Percentiles rank a stretch among this genome's conserved stretches.
Evolutionary conservation across 2,797 vertebrate genomes (phyloP).

Genomic region (Limosa lapponica): DNA sequence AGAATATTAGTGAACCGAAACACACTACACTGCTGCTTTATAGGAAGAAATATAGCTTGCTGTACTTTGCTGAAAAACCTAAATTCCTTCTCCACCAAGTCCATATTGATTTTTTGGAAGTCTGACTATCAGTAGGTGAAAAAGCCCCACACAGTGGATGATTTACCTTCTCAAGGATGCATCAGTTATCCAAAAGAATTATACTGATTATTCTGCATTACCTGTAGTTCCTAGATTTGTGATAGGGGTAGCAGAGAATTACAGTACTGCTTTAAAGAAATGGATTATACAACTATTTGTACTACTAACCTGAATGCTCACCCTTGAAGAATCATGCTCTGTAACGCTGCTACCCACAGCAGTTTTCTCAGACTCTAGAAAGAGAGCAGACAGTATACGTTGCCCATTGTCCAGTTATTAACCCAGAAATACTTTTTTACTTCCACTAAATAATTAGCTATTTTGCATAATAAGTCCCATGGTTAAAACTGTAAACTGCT

Average conservation of each 20-base stretch:
- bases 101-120: constrained; percentile 3
- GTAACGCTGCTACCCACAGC: not conserved
- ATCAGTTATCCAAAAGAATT: not conserved
- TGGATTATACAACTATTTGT: not conserved
- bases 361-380: not conserved
- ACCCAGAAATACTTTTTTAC: not conserved
- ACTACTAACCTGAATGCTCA: not conserved
- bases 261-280: not conserved
- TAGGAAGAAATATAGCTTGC: not conserved
- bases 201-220: not conserved
- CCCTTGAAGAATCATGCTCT: not conserved
- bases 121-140: constrained; percentile 5
- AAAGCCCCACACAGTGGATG: not conserved
- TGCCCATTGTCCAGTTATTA: not conserved
- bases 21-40: not conserved
- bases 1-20: not conserved
- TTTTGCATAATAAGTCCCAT: accelerated
- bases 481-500: not conserved
- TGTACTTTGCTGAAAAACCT: not conserved
- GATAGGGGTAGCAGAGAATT: not conserved
- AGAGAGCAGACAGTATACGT: not conserved
- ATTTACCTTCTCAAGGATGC: not conserved
- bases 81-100: not conserved
- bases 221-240: not conserved
- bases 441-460: not conserved